Evolutionary conservation across 2,113 vertebrate species (phyloP).

Genomic region (Chaetodon trifascialis): DNA sequence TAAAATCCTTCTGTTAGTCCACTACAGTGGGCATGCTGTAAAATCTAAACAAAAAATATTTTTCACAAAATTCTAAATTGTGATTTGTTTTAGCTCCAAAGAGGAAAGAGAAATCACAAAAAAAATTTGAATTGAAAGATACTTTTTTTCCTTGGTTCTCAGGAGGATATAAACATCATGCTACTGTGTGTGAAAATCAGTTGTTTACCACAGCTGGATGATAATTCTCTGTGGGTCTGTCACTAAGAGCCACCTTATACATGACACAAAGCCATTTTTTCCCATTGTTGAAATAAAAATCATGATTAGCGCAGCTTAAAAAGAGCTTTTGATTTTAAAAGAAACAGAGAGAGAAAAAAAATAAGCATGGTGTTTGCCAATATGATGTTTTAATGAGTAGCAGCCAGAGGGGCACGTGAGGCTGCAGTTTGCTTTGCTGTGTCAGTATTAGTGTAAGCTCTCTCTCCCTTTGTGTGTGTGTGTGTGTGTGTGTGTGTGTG

Average conservation of each 20-base stretch:
- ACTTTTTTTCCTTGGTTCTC: no score
- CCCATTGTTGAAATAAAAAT: neutral
- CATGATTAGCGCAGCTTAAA: neutral
- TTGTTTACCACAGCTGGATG: neutral
- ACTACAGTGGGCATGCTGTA: no score
- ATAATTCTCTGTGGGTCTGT: neutral
- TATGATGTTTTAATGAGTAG: constrained; percentile 42
- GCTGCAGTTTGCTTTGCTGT: constrained; percentile 55
- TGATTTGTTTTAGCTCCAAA: no score
- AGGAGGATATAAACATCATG: no score
- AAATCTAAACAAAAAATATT: no score
- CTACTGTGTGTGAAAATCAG: neutral
- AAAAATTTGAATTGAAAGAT: no score
- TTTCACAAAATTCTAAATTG: no score
- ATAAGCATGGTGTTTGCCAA: neutral
- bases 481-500: constrained; percentile 34
- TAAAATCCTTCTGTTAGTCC: no score
- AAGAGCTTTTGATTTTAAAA: neutral
- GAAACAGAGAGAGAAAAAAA: neutral
- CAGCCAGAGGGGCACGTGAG: constrained; percentile 15
- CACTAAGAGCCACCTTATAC: neutral
- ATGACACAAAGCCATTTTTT: neutral
- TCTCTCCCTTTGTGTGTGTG: constrained; percentile 23
- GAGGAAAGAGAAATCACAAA: no score
- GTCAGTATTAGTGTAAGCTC: constrained; percentile 58